These are phyloP conservation scores for Calypte anna DNA, from an alignment of 2,113 vertebrate genomes.

Conservation along the genomic window DNA sequence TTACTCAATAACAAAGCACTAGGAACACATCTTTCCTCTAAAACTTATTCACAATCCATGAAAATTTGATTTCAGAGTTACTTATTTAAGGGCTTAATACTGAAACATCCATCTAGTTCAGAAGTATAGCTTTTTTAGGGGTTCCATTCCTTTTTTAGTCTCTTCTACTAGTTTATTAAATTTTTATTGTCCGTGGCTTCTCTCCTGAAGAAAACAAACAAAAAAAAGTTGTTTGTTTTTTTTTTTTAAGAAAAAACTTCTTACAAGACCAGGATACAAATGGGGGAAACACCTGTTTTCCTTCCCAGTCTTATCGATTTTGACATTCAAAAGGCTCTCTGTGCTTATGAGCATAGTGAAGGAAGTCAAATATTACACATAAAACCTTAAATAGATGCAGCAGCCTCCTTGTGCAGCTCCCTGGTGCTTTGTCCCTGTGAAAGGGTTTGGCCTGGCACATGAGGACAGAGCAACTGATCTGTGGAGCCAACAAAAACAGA, in stretches of 20 bases:
- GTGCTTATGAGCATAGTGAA: not conserved
- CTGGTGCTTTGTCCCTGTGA: not conserved
- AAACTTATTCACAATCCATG: not conserved
- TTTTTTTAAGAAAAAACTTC: not conserved
- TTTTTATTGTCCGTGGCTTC: not conserved
- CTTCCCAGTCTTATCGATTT: not conserved
- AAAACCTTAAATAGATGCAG: not conserved
- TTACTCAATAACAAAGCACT: not conserved
- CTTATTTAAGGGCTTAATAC: slow-evolving; percentile 37
- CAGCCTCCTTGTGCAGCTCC: not conserved
- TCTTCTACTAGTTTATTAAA: not conserved
- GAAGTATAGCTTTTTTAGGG: not conserved
- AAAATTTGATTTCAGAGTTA: slow-evolving; percentile 31
- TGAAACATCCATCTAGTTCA: not conserved
- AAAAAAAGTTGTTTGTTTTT: not conserved
- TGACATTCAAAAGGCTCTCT: not conserved
- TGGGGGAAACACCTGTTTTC: not conserved
- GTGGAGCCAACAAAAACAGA: not conserved
- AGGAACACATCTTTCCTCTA: not conserved
- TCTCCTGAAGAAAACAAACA: not conserved
- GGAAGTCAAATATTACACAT: not conserved
- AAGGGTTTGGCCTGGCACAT: not conserved
- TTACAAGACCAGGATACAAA: not conserved
- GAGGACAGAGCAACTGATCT: not conserved
- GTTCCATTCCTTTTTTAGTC: not conserved